Conservation (phyloP, 2,113 vertebrate species). For the Toxotes chatareus region DNA sequence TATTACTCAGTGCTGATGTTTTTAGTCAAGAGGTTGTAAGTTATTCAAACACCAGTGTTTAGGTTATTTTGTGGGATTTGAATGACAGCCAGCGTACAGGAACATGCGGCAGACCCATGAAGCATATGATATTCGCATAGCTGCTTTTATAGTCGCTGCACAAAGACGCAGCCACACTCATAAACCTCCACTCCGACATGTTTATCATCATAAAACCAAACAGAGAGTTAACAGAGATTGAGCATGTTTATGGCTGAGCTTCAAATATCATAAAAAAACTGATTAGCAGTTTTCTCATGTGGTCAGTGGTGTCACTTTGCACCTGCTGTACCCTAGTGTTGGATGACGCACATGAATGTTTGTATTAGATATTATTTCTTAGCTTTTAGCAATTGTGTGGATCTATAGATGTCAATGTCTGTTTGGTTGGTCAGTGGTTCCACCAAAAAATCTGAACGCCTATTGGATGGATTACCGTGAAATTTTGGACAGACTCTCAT, state of each 20-base stretch:
- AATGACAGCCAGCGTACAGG: constrained; percentile 37
- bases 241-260: constrained; percentile 43
- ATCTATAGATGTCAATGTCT: no score
- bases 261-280: constrained; percentile 48
- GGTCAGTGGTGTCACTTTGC: constrained; percentile 11
- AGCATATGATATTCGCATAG: constrained; percentile 45
- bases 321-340: constrained; percentile 33
- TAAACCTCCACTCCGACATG: constrained; percentile 47
- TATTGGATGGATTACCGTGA: background rate
- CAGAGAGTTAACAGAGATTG: constrained; percentile 52
- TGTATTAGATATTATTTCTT: background rate
- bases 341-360: constrained; percentile 16
- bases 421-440: background rate
- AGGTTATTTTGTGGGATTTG: constrained; percentile 58
- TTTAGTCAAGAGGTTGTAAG: constrained; percentile 67
- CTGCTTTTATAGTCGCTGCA: constrained; percentile 54
- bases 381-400: background rate
- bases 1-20: constrained; percentile 61
- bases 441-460: background rate
- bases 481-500: background rate
- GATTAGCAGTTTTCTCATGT: constrained; percentile 49
- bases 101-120: constrained; percentile 18
- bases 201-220: constrained; percentile 57
- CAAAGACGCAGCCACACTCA: constrained; percentile 34
- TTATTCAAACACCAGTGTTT: constrained; percentile 70